Conservation (phyloP, 2,113 vertebrate species). For the Paratilapia polleni region DNA sequence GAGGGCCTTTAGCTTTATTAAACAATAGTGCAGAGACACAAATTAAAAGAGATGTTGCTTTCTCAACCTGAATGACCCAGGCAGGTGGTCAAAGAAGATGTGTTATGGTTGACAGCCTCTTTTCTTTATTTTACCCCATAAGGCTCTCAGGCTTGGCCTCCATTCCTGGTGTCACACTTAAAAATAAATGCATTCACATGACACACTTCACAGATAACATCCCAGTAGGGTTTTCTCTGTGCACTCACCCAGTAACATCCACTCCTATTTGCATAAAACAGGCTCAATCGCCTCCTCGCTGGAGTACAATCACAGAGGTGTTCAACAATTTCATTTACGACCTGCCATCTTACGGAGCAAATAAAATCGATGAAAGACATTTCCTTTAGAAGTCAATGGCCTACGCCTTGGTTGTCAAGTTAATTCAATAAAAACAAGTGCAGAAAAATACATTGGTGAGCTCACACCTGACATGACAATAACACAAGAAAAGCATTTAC, state of each 20-base stretch:
- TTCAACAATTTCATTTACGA: conserved; percentile 46
- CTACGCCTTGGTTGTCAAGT: conserved; percentile 20
- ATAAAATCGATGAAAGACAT: conserved; percentile 60
- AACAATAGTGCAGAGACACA: conserved; percentile 54
- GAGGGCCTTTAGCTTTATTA: conserved; percentile 42
- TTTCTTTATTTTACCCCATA: conserved; percentile 58
- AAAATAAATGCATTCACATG: conserved; percentile 64
- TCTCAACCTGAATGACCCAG: conserved; percentile 59
- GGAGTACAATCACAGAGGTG: not conserved
- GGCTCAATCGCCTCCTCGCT: conserved; percentile 1
- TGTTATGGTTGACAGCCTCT: conserved; percentile 58
- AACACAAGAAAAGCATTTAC: not conserved
- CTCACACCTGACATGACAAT: not conserved
- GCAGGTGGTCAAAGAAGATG: conserved; percentile 46
- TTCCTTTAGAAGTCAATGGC: conserved; percentile 51
- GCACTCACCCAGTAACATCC: conserved; percentile 59
- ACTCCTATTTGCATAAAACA: conserved; percentile 60
- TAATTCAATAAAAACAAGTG: conserved; percentile 51
- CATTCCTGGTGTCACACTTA: conserved; percentile 39
- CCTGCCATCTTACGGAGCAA: conserved; percentile 43
- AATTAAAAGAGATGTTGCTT: conserved; percentile 67
- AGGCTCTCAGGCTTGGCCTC: conserved; percentile 32
- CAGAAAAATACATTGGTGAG: conserved; percentile 4
- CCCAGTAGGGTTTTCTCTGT: conserved; percentile 48
- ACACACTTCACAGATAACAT: conserved; percentile 66